A percentile compares a stretch with the other conserved stretches of the same genome.
These are phyloP conservation scores for Kryptopterus vitreolus DNA, from an alignment of 2,797 vertebrate genomes.

Conservation along the genomic window DNA sequence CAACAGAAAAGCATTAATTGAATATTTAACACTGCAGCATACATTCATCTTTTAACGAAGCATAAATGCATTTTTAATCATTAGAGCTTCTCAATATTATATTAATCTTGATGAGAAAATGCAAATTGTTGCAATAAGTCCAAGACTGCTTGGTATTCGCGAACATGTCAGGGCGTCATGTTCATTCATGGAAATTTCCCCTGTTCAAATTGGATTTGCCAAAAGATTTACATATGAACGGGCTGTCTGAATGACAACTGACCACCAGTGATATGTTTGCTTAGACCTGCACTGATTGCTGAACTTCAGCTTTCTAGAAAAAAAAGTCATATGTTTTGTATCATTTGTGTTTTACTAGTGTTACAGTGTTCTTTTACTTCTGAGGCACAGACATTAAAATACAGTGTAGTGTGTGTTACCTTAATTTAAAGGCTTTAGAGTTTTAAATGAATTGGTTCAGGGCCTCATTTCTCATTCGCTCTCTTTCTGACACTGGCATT, in stretches of 20 bases:
- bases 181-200: neutral
- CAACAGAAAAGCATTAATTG: neutral
- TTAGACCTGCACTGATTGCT: neutral
- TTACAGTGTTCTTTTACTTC: neutral
- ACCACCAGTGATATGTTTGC: neutral
- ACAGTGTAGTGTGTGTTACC: slow-evolving; percentile 10
- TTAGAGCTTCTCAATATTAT: neutral
- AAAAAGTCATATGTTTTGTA: neutral
- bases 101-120: neutral
- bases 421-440: slow-evolving; percentile 17
- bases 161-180: neutral
- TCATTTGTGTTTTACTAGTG: neutral
- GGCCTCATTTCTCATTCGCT: neutral
- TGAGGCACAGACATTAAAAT: neutral
- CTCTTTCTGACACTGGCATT: slow-evolving; percentile 6
- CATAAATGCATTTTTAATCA: neutral
- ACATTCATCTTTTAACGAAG: neutral
- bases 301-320: neutral
- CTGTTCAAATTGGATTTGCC: neutral
- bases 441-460: slow-evolving; percentile 1
- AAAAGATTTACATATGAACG: neutral
- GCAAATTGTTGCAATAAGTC: neutral
- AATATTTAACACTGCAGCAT: neutral
- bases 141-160: neutral
- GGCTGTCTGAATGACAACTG: too few relatives aligned